Percentiles rank a stretch among this genome's conserved stretches.
phyloP scores from a whole-genome alignment of 2,888 invertebrate genomes.

The Polietes domitor region DNA sequence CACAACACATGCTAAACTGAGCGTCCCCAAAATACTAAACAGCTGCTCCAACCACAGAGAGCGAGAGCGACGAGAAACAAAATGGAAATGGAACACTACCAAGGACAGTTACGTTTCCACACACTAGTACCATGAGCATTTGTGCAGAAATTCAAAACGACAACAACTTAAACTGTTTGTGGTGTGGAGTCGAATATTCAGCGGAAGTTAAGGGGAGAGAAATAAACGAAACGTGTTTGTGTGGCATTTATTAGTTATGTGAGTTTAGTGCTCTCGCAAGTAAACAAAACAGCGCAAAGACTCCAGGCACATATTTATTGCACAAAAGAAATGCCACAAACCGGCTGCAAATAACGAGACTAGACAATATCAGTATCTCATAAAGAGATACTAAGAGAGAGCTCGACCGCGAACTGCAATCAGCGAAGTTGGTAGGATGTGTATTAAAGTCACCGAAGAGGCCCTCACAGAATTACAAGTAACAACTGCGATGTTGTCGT shows the following conservation, averaged over 20 bases:
- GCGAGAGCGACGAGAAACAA: not conserved
- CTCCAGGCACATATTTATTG: constrained; percentile 54
- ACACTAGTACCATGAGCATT: not conserved
- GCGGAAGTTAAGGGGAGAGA: too few species aligned
- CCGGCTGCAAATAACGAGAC: constrained; percentile 48
- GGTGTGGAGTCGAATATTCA: not conserved
- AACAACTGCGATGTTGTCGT: constrained; percentile 38
- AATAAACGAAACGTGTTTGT: constrained; percentile 55
- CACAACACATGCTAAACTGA: not conserved
- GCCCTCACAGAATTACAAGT: too few species aligned
- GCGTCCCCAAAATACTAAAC: constrained; percentile 46
- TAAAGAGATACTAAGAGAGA: not conserved
- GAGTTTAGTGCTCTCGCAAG: constrained; percentile 51
- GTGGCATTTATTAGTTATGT: not conserved
- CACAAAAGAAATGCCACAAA: constrained; percentile 41
- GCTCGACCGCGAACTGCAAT: too few species aligned
- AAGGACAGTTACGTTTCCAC: not conserved
- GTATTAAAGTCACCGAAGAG: too few species aligned
- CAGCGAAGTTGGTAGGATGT: too few species aligned
- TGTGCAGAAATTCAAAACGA: not conserved
- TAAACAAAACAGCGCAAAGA: constrained; percentile 42
- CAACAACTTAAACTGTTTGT: not conserved
- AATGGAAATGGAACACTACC: constrained; percentile 44
- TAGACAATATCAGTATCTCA: too few species aligned
- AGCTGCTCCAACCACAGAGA: constrained; percentile 45